These are phyloP conservation scores for Penaeus japonicus DNA, from an alignment of 1,140 invertebrate species.

Conservation along the genomic window DNA sequence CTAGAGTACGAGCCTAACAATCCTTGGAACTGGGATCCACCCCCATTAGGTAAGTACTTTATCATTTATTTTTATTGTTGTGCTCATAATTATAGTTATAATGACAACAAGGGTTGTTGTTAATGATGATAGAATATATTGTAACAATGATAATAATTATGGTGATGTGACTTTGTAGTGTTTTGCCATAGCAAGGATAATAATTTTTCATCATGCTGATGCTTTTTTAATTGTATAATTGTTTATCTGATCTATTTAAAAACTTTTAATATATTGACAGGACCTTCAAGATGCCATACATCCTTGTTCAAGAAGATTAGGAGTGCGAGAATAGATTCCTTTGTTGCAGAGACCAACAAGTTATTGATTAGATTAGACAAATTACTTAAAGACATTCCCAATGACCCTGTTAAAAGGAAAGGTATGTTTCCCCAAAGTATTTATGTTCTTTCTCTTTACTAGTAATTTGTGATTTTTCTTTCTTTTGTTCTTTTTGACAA, in stretches of 20 bases:
- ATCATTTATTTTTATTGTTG: neutral
- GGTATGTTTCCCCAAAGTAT: slow-evolving; percentile 65
- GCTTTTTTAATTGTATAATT: neutral
- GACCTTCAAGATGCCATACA: slow-evolving; percentile 74
- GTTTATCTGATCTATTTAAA: neutral
- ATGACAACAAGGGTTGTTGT: neutral
- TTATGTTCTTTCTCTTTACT: neutral
- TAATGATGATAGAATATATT: too few relatives aligned
- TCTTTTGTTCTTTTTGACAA: neutral
- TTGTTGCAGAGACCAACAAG: slow-evolving; percentile 94
- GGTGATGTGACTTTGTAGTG: neutral
- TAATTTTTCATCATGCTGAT: neutral
- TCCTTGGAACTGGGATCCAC: slow-evolving; percentile 50
- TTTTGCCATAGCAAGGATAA: too few relatives aligned
- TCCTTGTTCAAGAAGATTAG: slow-evolving; percentile 76
- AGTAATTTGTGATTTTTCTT: neutral
- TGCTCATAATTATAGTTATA: neutral
- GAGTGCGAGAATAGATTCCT: slow-evolving; percentile 79
- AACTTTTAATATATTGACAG: slow-evolving; percentile 63
- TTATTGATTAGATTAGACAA: slow-evolving; percentile 93
- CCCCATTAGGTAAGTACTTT: slow-evolving; percentile 20
- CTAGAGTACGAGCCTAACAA: slow-evolving; percentile 36
- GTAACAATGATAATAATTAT: neutral
- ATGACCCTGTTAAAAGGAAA: slow-evolving; percentile 83
- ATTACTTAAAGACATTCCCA: slow-evolving; percentile 82